A percentile compares a stretch with the other conserved stretches of the same genome.
These are phyloP conservation scores for Hetaerina americana DNA, from an alignment of 1,140 invertebrate species.

Conservation along the genomic window DNA sequence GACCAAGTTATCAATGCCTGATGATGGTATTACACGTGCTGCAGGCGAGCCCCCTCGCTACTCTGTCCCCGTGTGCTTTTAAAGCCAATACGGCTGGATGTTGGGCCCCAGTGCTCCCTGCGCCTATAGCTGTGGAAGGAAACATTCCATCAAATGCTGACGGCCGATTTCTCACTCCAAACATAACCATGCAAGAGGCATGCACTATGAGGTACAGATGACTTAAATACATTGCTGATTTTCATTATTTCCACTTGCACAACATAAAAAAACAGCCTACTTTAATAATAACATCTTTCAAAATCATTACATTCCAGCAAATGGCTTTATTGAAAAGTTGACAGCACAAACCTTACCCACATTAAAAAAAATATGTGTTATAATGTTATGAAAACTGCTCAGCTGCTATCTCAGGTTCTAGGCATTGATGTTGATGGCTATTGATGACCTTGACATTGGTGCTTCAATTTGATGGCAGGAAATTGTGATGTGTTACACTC, in stretches of 20 bases:
- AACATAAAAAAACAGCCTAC: too few species aligned
- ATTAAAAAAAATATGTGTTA: too few species aligned
- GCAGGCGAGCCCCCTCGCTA: neutral
- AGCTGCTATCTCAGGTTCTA: too few species aligned
- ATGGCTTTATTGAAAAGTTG: too few species aligned
- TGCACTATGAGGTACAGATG: neutral
- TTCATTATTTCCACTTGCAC: neutral
- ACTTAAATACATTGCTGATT: neutral
- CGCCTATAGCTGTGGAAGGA: neutral
- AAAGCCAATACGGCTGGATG: neutral
- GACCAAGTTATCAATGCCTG: neutral
- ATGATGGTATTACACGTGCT: neutral
- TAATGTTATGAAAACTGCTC: too few species aligned
- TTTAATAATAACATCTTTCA: too few species aligned
- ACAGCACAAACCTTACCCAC: too few species aligned
- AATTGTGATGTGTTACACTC: too few species aligned
- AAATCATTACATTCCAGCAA: too few species aligned
- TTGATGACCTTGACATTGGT: too few species aligned
- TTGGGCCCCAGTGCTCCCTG: neutral
- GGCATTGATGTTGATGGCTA: too few species aligned
- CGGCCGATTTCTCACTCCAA: neutral
- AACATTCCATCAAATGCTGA: neutral
- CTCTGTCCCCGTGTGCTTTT: neutral
- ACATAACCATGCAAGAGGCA: neutral
- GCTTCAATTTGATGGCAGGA: too few species aligned